Base-by-base conservation (phyloP, 2,113 vertebrate species). In the Patagioenas fasciata region DNA sequence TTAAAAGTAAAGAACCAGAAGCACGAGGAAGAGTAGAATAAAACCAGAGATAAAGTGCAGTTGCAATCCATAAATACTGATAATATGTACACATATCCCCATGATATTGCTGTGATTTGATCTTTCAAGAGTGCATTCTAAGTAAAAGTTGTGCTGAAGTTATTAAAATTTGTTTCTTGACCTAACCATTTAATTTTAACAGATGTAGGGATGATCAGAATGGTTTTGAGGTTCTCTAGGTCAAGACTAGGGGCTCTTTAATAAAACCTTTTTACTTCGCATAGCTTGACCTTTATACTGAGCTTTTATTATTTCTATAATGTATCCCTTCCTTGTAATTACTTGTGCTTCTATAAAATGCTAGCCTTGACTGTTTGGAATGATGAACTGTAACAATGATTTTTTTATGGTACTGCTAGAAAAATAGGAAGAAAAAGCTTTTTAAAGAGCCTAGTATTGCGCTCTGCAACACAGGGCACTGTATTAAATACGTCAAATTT, bases 271-370 rank as follows among this genome's bases (percentile, higher is more conserved):
- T 92, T 80, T 78, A 53, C 66, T 91, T 88, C 44, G 56, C 67
- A 83, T 77, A 31, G 38, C 18, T 91, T 94, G 74, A 51, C 84
- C 73, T 96, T 94, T 89, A 91, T 58, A 80, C 61, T 64, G 29
- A 10, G 38, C 15, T 70, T 93, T 97, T 93, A 67, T 94, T 94
- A 60, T 73, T 94, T 96, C 94, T 96, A 72, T 95, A 86, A 66
- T 58, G 26, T 79, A 66, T 47, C 20, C 70, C 70, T 80, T 85
- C 73, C 75, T 67, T 91, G 67, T 80, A 95, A 91, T 96, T 93
- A 62, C 81, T 94, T 83, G 40, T 82, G 51, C 64, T 93, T 91
- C 79, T 65, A 75, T 93, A 65, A 96, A 93, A 81, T 71, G 25
- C 26, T 89, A 47, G 28, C 42, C 51, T 61, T 28, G 21, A 38